These are phyloP conservation scores for Rhinichthys osculus DNA, from an alignment of 2,797 vertebrate genomes.

Conservation along the genomic window DNA sequence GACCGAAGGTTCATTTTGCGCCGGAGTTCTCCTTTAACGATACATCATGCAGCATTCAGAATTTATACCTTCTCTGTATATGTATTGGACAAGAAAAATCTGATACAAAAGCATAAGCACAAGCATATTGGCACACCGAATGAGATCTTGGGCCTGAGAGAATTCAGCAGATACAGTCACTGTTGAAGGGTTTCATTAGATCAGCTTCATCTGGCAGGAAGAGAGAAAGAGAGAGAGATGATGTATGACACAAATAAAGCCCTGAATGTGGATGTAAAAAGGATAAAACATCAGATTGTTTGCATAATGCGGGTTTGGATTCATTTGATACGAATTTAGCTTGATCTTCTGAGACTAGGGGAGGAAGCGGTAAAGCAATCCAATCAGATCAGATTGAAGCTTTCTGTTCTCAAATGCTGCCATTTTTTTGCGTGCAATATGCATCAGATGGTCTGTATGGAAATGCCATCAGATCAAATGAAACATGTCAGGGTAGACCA, in stretches of 20 bases:
- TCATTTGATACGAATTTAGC: not conserved
- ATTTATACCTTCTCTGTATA: too few relatives aligned
- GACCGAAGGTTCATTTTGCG: too few relatives aligned
- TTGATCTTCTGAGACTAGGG: not conserved
- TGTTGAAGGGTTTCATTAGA: constrained; percentile 43
- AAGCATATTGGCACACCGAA: not conserved
- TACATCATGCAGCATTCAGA: not conserved
- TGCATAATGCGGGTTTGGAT: not conserved
- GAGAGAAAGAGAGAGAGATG: constrained; percentile 29
- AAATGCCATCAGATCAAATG: not conserved
- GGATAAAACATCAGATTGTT: not conserved
- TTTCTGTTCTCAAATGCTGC: constrained; percentile 1
- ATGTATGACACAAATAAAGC: constrained; percentile 28
- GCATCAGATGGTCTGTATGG: not conserved
- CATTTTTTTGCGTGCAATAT: not conserved
- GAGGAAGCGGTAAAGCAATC: not conserved
- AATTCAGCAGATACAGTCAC: constrained; percentile 41
- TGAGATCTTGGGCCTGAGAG: constrained; percentile 21
- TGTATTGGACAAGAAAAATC: too few relatives aligned
- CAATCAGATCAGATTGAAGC: not conserved
- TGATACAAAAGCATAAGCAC: not conserved
- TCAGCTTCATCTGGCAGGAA: constrained; percentile 42
- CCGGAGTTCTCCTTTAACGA: not conserved
- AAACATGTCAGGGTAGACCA: not conserved
- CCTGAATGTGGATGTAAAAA: not conserved